Evolutionary conservation across 1,140 invertebrate species (phyloP).

Genomic region (Atta cephalotes): DNA sequence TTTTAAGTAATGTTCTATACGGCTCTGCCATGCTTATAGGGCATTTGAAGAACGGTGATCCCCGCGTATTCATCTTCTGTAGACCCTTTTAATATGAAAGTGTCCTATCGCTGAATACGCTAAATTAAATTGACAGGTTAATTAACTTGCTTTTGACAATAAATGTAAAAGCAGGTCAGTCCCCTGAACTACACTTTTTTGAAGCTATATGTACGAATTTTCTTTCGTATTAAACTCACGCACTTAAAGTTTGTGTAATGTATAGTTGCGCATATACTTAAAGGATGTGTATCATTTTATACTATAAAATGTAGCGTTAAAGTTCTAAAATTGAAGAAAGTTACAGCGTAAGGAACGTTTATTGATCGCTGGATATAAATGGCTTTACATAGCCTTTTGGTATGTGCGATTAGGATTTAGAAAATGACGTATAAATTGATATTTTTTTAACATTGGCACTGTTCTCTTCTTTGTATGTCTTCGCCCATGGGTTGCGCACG

Average conservation of each 20-base stretch:
- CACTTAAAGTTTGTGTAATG: constrained; percentile 46
- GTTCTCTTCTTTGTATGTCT: constrained; percentile 84
- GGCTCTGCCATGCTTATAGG: neutral
- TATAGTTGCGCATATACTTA: constrained; percentile 62
- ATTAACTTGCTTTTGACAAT: constrained; percentile 75
- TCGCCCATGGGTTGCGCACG: constrained; percentile 81
- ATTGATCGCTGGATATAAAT: constrained; percentile 29
- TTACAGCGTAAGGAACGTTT: neutral
- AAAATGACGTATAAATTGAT: constrained; percentile 67
- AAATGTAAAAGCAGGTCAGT: constrained; percentile 72
- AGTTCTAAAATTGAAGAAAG: neutral
- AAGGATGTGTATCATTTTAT: constrained; percentile 45
- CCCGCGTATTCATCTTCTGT: constrained; percentile 58
- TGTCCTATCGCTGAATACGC: constrained; percentile 68
- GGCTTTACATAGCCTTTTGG: constrained; percentile 58
- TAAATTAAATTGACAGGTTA: constrained; percentile 75
- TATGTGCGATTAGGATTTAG: constrained; percentile 64
- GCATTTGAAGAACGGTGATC: neutral
- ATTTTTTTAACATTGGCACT: constrained; percentile 82
- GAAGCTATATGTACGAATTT: constrained; percentile 30
- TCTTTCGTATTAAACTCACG: constrained; percentile 51
- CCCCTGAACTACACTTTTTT: constrained; percentile 73
- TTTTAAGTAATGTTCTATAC: constrained; percentile 11
- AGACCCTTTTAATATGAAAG: constrained; percentile 61
- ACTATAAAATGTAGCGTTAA: neutral